Base-by-base conservation (phyloP, 2,888 invertebrate species). In the Leptinotarsa rubiginosa region DNA sequence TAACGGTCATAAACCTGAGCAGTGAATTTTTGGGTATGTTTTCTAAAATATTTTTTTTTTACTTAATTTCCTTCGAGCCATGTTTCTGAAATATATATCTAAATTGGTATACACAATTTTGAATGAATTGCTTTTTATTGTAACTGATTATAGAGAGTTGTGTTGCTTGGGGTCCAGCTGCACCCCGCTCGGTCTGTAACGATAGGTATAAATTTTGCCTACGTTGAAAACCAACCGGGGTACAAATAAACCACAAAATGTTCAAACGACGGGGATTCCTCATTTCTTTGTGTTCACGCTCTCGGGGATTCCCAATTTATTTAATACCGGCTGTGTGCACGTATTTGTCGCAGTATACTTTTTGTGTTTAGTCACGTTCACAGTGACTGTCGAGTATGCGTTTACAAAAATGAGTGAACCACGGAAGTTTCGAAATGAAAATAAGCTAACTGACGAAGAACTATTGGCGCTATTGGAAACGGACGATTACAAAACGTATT, bases 401-500 rank as follows among this genome's bases (percentile, higher is more conserved):
- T 66, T 31, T 10, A 20, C 49, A 49, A 66, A 66, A 66, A 66
- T 66, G 66, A 47, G 66, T 49, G 47, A 66, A 66, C 16, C 66
- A 66, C 66, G 66, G 18, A 66, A 41, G 66, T 41, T 66, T 49
- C 4, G 15, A 15, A n/a, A 59, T 13, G 31, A 65, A 41, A 65
- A 65, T 31, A 41, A 41, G 47, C 2, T 25, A 25, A 25, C n/a
- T 65, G 66, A 65, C 66, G 22, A 65, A 65, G 41, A 47, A 65
- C 31, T 65, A 65, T 70, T 74, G 52, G 72, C 66, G 50, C 1
- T 31, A 31, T 31, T 31, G 10, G 31, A 31, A 31, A 66, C 70
- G 41, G 31, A 65, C 70, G 72, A 72, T 67, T 64, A 72, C 72
- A 25, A 72, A 50, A 72, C 56, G 67, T 59, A 74, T 72, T 68